A percentile compares a stretch with the other conserved stretches of the same genome.
phyloP scores from a whole-genome alignment of 2,888 invertebrate genomes.

The Philonicus albiceps region DNA sequence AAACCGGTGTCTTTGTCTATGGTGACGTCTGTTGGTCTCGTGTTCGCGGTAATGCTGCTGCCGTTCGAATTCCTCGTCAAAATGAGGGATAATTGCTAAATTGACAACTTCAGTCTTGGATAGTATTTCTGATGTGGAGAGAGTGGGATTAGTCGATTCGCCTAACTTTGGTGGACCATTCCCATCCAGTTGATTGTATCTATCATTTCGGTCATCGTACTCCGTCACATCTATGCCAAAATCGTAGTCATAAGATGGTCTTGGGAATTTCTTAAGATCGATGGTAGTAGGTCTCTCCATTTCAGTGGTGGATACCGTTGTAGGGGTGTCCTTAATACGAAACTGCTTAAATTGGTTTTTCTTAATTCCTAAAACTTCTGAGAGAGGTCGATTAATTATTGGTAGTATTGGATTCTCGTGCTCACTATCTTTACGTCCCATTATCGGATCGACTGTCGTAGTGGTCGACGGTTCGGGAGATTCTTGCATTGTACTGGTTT shows the following conservation, averaged over 20 bases:
- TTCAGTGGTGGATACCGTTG: conserved; percentile 53
- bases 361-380: conserved; percentile 63
- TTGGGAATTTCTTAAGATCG: conserved; percentile 29
- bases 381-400: conserved; percentile 63
- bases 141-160: conserved; percentile 43
- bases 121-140: conserved; percentile 52
- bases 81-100: conserved; percentile 63
- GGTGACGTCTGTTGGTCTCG: conserved; percentile 51
- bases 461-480: conserved; percentile 41
- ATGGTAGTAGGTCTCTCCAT: conserved; percentile 29
- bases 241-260: conserved; percentile 58
- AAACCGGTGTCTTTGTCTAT: conserved; percentile 58
- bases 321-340: conserved; percentile 59
- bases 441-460: conserved; percentile 7
- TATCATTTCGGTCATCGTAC: conserved; percentile 57
- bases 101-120: conserved; percentile 63
- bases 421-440: background rate
- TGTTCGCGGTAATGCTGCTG: conserved; percentile 59
- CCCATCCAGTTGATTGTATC: conserved; percentile 37
- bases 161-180: conserved; percentile 3
- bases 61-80: conserved; percentile 61
- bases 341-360: conserved; percentile 64
- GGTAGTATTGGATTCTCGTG: conserved; percentile 58
- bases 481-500: conserved; percentile 50
- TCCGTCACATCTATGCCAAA: conserved; percentile 61